Percentiles rank a stretch among this genome's conserved stretches.
Conservation (phyloP, 1,140 invertebrate genomes). For the Sinella curviseta region DNA sequence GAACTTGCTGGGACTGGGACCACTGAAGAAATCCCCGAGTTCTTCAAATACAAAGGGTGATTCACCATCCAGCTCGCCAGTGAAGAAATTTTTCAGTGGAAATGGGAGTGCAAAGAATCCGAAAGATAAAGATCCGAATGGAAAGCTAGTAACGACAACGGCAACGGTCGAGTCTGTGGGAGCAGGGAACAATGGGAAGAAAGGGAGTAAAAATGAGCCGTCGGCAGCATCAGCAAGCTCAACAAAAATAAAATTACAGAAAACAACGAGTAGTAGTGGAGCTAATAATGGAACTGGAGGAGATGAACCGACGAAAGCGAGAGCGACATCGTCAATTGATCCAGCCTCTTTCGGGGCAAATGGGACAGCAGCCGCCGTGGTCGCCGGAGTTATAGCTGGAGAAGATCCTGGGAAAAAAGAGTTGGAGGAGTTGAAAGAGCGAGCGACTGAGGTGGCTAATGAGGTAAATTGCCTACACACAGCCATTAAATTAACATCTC, state of each 20-base stretch:
- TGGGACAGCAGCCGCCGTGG: neutral
- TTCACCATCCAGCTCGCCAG: neutral
- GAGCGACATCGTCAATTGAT: neutral
- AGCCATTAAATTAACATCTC: neutral
- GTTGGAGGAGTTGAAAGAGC: neutral
- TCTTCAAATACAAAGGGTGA: neutral
- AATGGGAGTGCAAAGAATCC: neutral
- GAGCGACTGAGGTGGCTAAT: conserved; percentile 4
- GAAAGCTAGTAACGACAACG: neutral
- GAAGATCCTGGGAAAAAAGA: neutral
- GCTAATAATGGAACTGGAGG: neutral
- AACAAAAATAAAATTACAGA: neutral
- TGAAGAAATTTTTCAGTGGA: neutral
- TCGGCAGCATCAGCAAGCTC: neutral
- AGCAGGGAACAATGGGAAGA: neutral
- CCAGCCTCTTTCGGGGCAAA: neutral
- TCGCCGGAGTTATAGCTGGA: neutral
- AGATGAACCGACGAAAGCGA: neutral
- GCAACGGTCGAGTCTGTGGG: too few species aligned
- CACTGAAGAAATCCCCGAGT: neutral
- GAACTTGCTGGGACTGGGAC: conserved; percentile 11
- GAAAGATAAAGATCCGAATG: neutral
- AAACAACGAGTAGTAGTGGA: neutral
- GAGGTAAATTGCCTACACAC: neutral
- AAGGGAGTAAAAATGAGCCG: neutral